Evolutionary conservation across 1,140 invertebrate genomes (phyloP).

Genomic region (Diuraphis noxia): DNA sequence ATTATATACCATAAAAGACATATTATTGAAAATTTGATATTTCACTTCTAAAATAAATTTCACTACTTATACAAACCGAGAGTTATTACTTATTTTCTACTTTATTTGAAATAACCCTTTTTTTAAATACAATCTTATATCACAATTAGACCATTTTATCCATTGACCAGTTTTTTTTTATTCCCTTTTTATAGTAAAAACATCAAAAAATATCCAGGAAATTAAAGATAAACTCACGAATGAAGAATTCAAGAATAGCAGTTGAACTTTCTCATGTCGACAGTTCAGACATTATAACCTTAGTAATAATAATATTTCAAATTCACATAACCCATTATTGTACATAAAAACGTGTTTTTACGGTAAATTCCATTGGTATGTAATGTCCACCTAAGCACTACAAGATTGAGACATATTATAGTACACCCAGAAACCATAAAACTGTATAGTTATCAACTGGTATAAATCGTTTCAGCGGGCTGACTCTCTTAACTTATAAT

Average conservation of each 20-base stretch:
- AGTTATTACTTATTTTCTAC: not conserved
- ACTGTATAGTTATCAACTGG: constrained; percentile 36
- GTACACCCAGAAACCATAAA: constrained; percentile 21
- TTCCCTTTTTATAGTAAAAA: not conserved
- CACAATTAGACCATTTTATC: not conserved
- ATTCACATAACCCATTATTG: not conserved
- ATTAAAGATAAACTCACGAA: not conserved
- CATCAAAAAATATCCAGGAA: not conserved
- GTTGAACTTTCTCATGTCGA: not conserved
- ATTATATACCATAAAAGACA: not conserved
- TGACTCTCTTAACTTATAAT: not conserved
- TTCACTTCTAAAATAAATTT: not conserved
- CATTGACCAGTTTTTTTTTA: not conserved
- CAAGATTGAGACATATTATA: constrained; percentile 41
- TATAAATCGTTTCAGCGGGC: constrained; percentile 30
- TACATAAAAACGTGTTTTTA: not conserved
- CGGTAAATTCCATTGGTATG: not conserved
- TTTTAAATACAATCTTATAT: not conserved
- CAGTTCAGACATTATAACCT: not conserved
- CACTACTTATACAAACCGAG: not conserved
- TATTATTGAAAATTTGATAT: not conserved
- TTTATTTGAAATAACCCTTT: not conserved
- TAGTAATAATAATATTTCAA: constrained; percentile 27
- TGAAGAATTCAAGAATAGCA: not conserved
- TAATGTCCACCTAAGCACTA: constrained; percentile 15